These are phyloP conservation scores for Micoletzkya japonica DNA, from an alignment of 2,888 invertebrate genomes.

Conservation along the genomic window DNA sequence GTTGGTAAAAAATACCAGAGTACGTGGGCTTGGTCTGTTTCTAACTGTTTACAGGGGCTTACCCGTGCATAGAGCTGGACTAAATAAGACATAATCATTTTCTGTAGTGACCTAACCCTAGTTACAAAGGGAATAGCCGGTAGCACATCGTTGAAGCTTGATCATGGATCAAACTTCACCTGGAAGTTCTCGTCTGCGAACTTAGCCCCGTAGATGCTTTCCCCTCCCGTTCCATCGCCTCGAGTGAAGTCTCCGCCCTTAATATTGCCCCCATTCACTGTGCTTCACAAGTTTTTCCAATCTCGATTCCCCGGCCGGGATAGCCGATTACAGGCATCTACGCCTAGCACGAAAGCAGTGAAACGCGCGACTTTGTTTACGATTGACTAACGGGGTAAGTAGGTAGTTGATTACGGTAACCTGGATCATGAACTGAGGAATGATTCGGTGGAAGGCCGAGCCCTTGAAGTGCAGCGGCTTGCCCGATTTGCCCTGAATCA, in stretches of 20 bases:
- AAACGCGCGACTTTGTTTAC: neutral
- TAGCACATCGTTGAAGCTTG: too few species aligned
- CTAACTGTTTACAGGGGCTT: too few species aligned
- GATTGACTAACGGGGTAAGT: neutral
- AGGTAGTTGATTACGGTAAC: neutral
- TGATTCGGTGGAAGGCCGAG: slow-evolving; percentile 52
- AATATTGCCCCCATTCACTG: slow-evolving; percentile 67
- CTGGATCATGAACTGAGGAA: slow-evolving; percentile 55
- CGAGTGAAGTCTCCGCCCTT: slow-evolving; percentile 81
- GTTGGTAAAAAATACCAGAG: too few species aligned
- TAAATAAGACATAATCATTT: too few species aligned
- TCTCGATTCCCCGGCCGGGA: too few species aligned
- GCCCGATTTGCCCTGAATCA: slow-evolving; percentile 37
- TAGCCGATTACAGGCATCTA: neutral
- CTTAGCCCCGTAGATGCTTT: slow-evolving; percentile 93
- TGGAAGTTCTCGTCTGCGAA: slow-evolving; percentile 92
- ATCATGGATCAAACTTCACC: too few species aligned
- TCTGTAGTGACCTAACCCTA: too few species aligned
- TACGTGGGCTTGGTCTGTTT: too few species aligned
- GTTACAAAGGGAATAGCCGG: too few species aligned
- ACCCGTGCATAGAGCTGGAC: too few species aligned
- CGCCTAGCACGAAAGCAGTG: neutral
- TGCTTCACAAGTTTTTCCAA: neutral
- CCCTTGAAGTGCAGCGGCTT: slow-evolving; percentile 53
- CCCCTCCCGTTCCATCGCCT: slow-evolving; percentile 81